Evolutionary conservation across 2,797 vertebrate species (phyloP).

Genomic region (Diglossa cyanea): DNA sequence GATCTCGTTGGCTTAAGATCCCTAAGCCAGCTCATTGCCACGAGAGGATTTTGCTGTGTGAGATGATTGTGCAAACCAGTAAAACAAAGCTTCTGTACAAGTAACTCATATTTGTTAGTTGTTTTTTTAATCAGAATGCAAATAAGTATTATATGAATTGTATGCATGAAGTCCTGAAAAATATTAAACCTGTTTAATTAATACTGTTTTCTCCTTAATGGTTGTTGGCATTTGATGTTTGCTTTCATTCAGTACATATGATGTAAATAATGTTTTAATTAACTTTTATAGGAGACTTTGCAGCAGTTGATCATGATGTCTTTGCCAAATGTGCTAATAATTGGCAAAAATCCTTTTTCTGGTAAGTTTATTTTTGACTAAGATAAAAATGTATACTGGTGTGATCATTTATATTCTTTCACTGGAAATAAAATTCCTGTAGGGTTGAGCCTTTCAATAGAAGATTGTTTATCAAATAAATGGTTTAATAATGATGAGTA

Average conservation of each 20-base stretch:
- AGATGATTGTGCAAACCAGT: background rate
- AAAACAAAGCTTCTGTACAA: background rate
- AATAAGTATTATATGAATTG: background rate
- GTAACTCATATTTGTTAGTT: background rate
- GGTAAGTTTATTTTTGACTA: conserved; percentile 79
- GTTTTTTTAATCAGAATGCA: background rate
- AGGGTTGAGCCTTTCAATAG: background rate
- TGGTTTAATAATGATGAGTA: background rate
- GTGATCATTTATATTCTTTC: background rate
- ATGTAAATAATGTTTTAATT: conserved; percentile 24
- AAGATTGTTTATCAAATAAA: background rate
- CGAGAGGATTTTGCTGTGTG: background rate
- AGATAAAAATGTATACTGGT: background rate
- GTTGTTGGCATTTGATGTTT: background rate
- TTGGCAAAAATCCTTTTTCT: conserved; percentile 91
- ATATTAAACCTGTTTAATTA: background rate
- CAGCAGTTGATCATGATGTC: conserved; percentile 98
- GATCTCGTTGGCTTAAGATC: background rate
- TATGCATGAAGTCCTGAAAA: background rate
- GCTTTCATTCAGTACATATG: background rate
- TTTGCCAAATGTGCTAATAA: conserved; percentile 90
- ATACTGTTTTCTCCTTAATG: background rate
- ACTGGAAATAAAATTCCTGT: background rate
- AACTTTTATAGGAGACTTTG: conserved; percentile 85
- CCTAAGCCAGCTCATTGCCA: background rate